Conservation (phyloP, 2,113 vertebrate species). For the Catagonus wagneri region DNA sequence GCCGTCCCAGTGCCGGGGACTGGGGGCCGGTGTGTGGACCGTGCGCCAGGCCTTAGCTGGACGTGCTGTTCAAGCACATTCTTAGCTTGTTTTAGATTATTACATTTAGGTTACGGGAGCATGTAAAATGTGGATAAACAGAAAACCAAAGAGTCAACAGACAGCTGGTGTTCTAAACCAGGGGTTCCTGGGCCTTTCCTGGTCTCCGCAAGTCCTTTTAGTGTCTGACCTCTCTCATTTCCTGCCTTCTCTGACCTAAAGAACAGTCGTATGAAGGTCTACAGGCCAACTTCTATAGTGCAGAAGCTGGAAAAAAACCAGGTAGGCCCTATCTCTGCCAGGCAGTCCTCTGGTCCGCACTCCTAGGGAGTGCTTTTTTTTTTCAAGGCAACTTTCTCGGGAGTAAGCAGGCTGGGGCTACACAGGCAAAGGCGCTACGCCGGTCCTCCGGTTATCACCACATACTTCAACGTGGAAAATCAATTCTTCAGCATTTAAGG, state of each 20-base stretch:
- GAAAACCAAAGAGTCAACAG: background rate
- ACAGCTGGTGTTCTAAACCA: background rate
- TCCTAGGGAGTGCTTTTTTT: background rate
- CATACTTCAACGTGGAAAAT: background rate
- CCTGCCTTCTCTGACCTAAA: background rate
- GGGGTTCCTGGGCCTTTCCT: background rate
- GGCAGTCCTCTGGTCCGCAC: background rate
- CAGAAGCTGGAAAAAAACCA: too few relatives aligned
- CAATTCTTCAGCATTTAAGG: background rate
- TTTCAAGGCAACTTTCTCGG: background rate
- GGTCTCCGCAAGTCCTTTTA: background rate
- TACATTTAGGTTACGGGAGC: background rate
- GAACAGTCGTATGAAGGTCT: background rate
- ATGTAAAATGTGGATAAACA: background rate
- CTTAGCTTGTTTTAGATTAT: background rate
- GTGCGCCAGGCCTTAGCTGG: background rate
- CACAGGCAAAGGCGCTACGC: background rate
- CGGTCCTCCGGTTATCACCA: background rate
- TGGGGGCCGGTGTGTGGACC: background rate
- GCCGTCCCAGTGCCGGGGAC: too few relatives aligned
- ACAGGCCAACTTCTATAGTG: background rate
- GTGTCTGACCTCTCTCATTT: background rate
- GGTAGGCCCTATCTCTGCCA: background rate
- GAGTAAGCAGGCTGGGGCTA: background rate
- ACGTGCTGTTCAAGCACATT: background rate